These are phyloP conservation scores for Drosophila bocqueti DNA, from an alignment of 1,140 invertebrate species.

Conservation along the genomic window DNA sequence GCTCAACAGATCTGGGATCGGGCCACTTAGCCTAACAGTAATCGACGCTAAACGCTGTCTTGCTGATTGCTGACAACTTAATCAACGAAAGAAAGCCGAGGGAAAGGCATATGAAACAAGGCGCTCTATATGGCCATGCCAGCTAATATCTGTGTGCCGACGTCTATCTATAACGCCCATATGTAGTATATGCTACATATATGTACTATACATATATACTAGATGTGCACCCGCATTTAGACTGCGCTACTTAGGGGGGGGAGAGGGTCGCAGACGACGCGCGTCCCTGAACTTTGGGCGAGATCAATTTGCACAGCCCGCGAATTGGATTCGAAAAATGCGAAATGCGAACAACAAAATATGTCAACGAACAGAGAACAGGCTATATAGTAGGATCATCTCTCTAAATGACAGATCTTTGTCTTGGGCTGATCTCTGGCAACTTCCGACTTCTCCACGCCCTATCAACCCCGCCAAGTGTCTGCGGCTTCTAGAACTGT, in stretches of 20 bases:
- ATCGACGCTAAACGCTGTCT: slow-evolving; percentile 64
- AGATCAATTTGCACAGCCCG: slow-evolving; percentile 76
- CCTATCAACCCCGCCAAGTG: neutral
- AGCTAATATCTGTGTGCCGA: slow-evolving; percentile 39
- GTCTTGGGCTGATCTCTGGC: slow-evolving; percentile 28
- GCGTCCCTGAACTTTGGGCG: slow-evolving; percentile 76
- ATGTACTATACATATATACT: slow-evolving; percentile 1
- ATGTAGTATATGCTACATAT: neutral
- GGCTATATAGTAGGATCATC: slow-evolving; percentile 1
- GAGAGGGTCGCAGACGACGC: neutral
- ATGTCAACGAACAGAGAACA: slow-evolving; percentile 37
- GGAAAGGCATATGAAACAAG: slow-evolving; percentile 25
- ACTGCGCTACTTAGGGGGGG: slow-evolving; percentile 19
- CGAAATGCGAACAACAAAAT: slow-evolving; percentile 65
- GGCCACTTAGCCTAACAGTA: slow-evolving; percentile 52
- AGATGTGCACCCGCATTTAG: slow-evolving; percentile 52
- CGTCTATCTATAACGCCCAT: slow-evolving; percentile 29
- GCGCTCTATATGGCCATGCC: slow-evolving; percentile 32
- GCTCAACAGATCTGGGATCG: slow-evolving; percentile 40
- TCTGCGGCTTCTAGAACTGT: neutral
- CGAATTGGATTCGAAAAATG: slow-evolving; percentile 60
- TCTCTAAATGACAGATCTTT: slow-evolving; percentile 65
- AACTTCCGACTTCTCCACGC: neutral
- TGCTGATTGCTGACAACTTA: slow-evolving; percentile 77
- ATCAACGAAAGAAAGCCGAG: slow-evolving; percentile 55